Base-by-base conservation (phyloP, 2,888 invertebrate species). In the Malacosoma neustria region DNA sequence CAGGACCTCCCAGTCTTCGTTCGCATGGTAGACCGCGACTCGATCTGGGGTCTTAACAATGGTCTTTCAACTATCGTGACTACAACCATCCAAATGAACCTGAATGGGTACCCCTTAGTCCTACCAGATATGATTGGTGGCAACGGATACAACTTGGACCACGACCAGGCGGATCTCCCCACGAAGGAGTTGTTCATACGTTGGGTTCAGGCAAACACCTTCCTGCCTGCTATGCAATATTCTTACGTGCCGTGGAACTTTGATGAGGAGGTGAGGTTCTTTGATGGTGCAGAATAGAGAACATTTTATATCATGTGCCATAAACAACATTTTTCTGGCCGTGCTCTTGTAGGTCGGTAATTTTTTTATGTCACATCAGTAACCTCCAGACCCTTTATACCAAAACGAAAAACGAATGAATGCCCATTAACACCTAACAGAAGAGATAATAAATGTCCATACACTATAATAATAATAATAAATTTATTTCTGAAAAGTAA, bases 61-160 rank as follows among this genome's bases (percentile, higher is more conserved):
- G 94, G 95, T 0, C 75, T 95, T 0, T 72, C 89, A 2, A 90
- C 92, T 1, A 63, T 95, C 29, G 88, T 95, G 33, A 92, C 94
- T 0, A 91, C 92, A 0, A 85, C 92, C 1, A 62, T 93, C 9
- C 90, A 91, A 55, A 85, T 88, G 82, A 88, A 80, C 54, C 70
- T 91, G 33, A 81, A 89, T 39, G 93, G 92, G 1, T 92, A 92
- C 68, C 89, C 92, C 0, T 87, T 90, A 52, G 91, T 94, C 3
- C 70, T 95, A 9, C 94, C 95, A 0, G 95, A 95, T 61, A 93
- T 94, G 92, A 90, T 92, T 33, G 92, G 91, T 0, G 92, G 92
- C 0, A 92, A 90, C 47, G 90, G 89, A 0, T 90, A 81, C 54
- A 80, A 86, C n/a, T 41, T 82, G 36, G 69, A 69, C 44, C 72